Percentiles rank a stretch among this genome's conserved stretches.
These are phyloP conservation scores for Drosophila melanosoma DNA, from an alignment of 2,888 invertebrate species.

Conservation along the genomic window DNA sequence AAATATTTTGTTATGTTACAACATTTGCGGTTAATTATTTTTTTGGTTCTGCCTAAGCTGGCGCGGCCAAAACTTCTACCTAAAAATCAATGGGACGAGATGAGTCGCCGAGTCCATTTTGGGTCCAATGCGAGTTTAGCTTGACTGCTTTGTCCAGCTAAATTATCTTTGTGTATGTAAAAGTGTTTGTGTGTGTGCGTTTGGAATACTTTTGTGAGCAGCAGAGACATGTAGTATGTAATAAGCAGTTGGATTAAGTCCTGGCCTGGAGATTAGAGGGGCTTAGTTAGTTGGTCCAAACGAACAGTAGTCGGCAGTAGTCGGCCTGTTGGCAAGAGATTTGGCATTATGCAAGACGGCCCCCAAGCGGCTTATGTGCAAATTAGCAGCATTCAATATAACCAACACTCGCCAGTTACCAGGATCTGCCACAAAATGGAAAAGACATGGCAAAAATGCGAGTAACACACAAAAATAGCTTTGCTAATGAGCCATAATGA, in stretches of 20 bases:
- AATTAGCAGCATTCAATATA: slow-evolving; percentile 80
- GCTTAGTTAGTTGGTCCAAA: slow-evolving; percentile 54
- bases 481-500: slow-evolving; percentile 81
- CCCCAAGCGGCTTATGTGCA: slow-evolving; percentile 76
- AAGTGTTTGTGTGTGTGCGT: slow-evolving; percentile 1
- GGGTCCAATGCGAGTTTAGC: slow-evolving; percentile 4
- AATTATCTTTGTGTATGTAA: slow-evolving; percentile 27
- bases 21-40: slow-evolving; percentile 70
- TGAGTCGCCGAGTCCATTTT: slow-evolving; percentile 30
- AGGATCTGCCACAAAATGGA: slow-evolving; percentile 13
- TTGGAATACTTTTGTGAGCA: slow-evolving; percentile 42
- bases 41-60: slow-evolving; percentile 42
- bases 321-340: slow-evolving; percentile 63
- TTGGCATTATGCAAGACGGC: slow-evolving; percentile 61
- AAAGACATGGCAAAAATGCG: slow-evolving; percentile 15
- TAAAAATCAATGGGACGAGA: slow-evolving; percentile 65
- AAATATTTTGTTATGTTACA: slow-evolving; percentile 31
- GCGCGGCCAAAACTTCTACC: slow-evolving; percentile 19
- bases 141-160: slow-evolving; percentile 18
- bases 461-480: slow-evolving; percentile 73
- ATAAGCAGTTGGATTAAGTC: slow-evolving; percentile 74
- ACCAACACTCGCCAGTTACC: slow-evolving; percentile 46
- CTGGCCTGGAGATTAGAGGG: slow-evolving; percentile 47
- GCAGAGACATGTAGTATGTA: slow-evolving; percentile 52
- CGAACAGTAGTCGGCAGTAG: slow-evolving; percentile 41